Conservation (phyloP, 2,113 vertebrate species). For the Phrynosoma blainvillii region DNA sequence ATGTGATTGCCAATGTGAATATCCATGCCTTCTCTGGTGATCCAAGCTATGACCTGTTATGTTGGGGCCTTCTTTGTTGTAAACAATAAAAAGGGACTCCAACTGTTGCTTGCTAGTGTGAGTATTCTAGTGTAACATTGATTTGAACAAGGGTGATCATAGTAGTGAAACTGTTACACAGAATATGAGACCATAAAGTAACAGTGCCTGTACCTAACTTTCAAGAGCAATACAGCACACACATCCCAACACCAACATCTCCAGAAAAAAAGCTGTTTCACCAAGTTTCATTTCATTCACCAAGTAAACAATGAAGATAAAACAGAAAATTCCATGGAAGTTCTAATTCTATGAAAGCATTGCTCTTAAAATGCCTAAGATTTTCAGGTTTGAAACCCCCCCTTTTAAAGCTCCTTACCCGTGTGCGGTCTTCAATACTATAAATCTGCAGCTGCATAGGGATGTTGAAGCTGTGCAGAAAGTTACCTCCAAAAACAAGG, state of each 20-base stretch:
- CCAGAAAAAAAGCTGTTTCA: no score
- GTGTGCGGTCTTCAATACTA: constrained; percentile 95
- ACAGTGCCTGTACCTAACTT: not conserved
- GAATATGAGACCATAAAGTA: not conserved
- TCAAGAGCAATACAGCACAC: not conserved
- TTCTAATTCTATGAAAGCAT: not conserved
- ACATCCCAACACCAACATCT: not conserved
- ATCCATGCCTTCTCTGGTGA: not conserved
- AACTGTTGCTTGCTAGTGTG: not conserved
- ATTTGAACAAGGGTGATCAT: not conserved
- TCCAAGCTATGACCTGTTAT: not conserved
- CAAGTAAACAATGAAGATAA: not conserved
- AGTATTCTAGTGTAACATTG: not conserved
- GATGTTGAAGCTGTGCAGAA: constrained; percentile 98
- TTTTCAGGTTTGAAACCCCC: not conserved
- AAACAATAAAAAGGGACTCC: not conserved
- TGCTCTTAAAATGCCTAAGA: not conserved
- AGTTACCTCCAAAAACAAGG: constrained; percentile 95
- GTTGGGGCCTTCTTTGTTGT: not conserved
- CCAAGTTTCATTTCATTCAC: not conserved
- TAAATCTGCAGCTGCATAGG: constrained; percentile 98
- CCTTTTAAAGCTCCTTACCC: constrained; percentile 77
- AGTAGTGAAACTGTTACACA: not conserved
- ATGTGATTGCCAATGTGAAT: not conserved
- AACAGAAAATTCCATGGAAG: not conserved